Conservation (phyloP, 2,797 vertebrate species). For the Eurystomus glaucurus region DNA sequence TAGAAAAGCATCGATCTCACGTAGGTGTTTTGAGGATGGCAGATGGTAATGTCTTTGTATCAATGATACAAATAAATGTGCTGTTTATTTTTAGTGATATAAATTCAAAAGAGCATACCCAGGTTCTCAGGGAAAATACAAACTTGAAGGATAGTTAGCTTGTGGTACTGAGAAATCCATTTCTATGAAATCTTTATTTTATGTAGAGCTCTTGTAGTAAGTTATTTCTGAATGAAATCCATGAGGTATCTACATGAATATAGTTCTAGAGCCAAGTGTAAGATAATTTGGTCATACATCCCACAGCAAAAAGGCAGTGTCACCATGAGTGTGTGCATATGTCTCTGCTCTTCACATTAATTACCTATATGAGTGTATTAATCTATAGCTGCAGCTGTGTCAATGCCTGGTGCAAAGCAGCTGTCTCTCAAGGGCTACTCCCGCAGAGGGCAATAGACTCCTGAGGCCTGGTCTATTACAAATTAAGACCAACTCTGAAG, state of each 20-base stretch:
- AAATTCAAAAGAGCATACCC: not conserved
- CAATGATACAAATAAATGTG: not conserved
- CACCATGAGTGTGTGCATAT: not conserved
- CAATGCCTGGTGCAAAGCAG: not conserved
- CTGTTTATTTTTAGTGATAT: conserved; percentile 13
- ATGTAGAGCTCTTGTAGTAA: not conserved
- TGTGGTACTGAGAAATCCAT: not conserved
- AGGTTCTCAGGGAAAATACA: not conserved
- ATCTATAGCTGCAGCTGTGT: not conserved
- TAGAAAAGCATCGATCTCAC: conserved; percentile 1
- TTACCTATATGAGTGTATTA: not conserved
- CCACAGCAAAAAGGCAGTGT: not conserved
- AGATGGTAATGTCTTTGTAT: conserved; percentile 42
- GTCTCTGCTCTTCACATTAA: not conserved
- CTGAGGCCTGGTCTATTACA: not conserved
- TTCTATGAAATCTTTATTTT: not conserved
- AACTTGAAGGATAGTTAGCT: not conserved
- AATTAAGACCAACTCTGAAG: conserved; percentile 4
- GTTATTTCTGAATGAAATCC: conserved; percentile 2
- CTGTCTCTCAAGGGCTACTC: not conserved
- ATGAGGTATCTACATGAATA: not conserved
- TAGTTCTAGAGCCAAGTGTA: not conserved
- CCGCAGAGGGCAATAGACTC: not conserved
- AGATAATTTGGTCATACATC: not conserved
- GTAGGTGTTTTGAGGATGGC: conserved; percentile 10